Evolutionary conservation across 2,113 vertebrate species (phyloP).

Genomic region (Carassius carassius): DNA sequence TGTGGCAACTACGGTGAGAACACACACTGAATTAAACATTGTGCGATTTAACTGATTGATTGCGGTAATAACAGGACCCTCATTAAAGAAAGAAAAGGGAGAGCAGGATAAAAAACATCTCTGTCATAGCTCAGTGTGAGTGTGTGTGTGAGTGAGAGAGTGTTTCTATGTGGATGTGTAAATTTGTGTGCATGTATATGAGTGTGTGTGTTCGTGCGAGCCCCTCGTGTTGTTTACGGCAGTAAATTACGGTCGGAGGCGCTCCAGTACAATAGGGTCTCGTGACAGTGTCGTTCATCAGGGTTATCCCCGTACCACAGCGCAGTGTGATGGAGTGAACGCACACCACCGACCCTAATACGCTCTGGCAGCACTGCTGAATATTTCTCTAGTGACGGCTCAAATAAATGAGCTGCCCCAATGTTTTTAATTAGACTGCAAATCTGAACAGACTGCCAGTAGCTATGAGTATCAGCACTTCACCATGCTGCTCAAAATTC

Average conservation of each 20-base stretch:
- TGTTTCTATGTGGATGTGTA: slow-evolving; percentile 59
- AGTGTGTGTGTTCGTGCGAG: slow-evolving; percentile 57
- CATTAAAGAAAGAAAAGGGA: slow-evolving; percentile 92
- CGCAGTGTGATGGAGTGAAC: slow-evolving; percentile 82
- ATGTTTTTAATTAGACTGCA: slow-evolving; percentile 79
- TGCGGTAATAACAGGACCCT: slow-evolving; percentile 98
- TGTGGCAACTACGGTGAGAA: slow-evolving; percentile 94
- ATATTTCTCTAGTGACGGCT: slow-evolving; percentile 87
- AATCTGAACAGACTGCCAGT: slow-evolving; percentile 50
- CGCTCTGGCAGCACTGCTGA: slow-evolving; percentile 78
- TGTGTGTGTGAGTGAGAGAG: slow-evolving; percentile 63
- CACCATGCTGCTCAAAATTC: background rate
- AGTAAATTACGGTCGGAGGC: slow-evolving; percentile 88
- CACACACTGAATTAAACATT: slow-evolving; percentile 99
- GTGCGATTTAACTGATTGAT: slow-evolving; percentile 98
- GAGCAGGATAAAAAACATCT: slow-evolving; percentile 73
- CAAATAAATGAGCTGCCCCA: slow-evolving; percentile 83
- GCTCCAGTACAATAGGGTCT: slow-evolving; percentile 82
- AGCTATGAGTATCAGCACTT: slow-evolving; percentile 1
- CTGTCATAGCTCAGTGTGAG: slow-evolving; percentile 58
- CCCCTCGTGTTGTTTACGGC: slow-evolving; percentile 91
- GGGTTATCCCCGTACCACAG: slow-evolving; percentile 65
- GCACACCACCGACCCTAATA: slow-evolving; percentile 90
- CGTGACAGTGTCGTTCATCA: slow-evolving; percentile 93
- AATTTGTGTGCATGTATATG: slow-evolving; percentile 57